Evolutionary conservation across 2,797 vertebrate species (phyloP).

Genomic region (Phyllotis vaccarum): DNA sequence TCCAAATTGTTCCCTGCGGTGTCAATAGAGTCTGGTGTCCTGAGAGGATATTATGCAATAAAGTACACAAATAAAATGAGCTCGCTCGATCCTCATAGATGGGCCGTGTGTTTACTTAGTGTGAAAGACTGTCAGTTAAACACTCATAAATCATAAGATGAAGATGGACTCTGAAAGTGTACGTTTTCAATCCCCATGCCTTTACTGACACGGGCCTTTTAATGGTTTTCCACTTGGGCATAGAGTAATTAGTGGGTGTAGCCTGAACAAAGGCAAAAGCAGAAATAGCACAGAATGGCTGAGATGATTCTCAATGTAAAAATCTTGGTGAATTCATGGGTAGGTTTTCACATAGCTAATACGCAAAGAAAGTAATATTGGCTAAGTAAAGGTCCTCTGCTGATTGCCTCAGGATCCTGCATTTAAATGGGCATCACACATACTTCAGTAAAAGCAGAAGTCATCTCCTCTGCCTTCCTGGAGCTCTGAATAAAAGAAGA

Average conservation of each 20-base stretch:
- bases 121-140: slow-evolving; percentile 56
- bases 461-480: neutral
- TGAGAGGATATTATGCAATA: slow-evolving; percentile 51
- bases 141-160: slow-evolving; percentile 67
- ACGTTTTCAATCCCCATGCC: neutral
- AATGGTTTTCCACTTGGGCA: slow-evolving; percentile 45
- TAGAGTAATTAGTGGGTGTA: slow-evolving; percentile 51
- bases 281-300: neutral
- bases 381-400: neutral
- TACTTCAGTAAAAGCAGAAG: neutral
- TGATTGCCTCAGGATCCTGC: neutral
- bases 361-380: slow-evolving; percentile 12
- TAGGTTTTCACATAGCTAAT: neutral
- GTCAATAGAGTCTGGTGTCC: slow-evolving; percentile 58
- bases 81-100: slow-evolving; percentile 69
- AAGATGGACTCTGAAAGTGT: slow-evolving; percentile 45
- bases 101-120: slow-evolving; percentile 54
- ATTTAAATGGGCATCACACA: neutral
- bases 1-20: slow-evolving; percentile 64
- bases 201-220: neutral
- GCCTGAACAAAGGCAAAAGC: neutral
- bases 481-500: neutral
- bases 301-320: neutral
- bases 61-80: slow-evolving; percentile 71
- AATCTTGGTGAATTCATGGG: neutral